A percentile compares a stretch with the other conserved stretches of the same genome.
Evolutionary conservation across 2,797 vertebrate genomes (phyloP).

Genomic region (Clarias fuscus): DNA sequence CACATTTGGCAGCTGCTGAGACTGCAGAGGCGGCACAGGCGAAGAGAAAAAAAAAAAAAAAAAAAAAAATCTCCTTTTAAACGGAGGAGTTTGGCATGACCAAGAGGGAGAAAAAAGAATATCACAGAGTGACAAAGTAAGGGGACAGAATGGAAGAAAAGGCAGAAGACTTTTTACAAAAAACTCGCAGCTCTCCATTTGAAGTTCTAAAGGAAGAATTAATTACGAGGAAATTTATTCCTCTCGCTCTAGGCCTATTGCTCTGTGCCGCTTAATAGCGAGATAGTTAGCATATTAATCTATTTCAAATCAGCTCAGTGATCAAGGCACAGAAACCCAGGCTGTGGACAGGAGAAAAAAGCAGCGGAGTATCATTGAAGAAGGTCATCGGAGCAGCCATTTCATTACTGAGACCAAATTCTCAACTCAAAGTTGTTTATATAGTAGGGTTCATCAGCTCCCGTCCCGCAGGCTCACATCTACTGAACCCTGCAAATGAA

Average conservation of each 20-base stretch:
- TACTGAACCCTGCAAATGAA: neutral
- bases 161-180: neutral
- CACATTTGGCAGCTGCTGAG: conserved; percentile 49
- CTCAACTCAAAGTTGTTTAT: neutral
- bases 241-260: conserved; percentile 13
- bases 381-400: neutral
- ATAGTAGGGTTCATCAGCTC: neutral
- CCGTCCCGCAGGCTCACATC: neutral
- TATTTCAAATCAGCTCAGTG: conserved; percentile 23
- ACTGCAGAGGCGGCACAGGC: conserved; percentile 38
- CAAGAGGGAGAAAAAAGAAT: neutral
- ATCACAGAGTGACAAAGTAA: neutral
- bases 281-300: conserved; percentile 38
- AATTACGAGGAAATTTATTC: conserved; percentile 40
- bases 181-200: conserved; percentile 23
- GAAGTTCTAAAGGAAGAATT: conserved; percentile 41
- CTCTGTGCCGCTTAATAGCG: conserved; percentile 31
- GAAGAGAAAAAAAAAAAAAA: neutral
- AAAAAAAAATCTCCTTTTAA: conserved; percentile 44
- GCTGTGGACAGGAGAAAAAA: neutral
- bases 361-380: neutral
- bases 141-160: neutral
- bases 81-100: conserved; percentile 42
- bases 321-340: conserved; percentile 16
- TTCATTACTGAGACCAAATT: neutral